Evolutionary conservation across 2,113 vertebrate species (phyloP).

Genomic region (Toxotes jaculatrix): DNA sequence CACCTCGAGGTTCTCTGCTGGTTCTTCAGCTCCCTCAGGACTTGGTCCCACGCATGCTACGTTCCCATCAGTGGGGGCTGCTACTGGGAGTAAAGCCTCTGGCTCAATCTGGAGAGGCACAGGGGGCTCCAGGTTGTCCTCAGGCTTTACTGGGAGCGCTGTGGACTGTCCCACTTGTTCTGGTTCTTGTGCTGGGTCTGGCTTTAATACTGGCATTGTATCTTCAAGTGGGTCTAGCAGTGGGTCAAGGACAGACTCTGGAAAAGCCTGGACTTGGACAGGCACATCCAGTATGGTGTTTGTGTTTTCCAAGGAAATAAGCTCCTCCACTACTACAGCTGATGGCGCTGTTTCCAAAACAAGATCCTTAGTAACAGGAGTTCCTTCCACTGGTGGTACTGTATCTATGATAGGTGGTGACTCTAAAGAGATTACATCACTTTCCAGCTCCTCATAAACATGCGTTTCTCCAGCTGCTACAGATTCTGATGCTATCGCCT

Average conservation of each 20-base stretch:
- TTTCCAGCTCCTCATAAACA: conserved; percentile 6
- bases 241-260: conserved; percentile 7
- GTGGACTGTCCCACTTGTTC: conserved; percentile 11
- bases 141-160: conserved; percentile 7
- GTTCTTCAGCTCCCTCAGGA: conserved; percentile 5
- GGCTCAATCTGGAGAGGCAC: conserved; percentile 11
- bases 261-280: neutral
- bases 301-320: conserved; percentile 50
- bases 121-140: conserved; percentile 4
- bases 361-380: neutral
- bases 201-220: neutral
- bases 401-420: neutral
- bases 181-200: neutral
- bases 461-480: neutral
- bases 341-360: neutral
- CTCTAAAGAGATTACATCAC: neutral
- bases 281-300: conserved; percentile 1
- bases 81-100: neutral
- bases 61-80: neutral
- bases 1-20: conserved; percentile 30
- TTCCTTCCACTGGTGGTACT: conserved; percentile 4
- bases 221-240: conserved; percentile 22
- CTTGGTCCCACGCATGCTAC: neutral
- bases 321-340: conserved; percentile 32
- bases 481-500: neutral